These are phyloP conservation scores for Fregetta grallaria DNA, from an alignment of 2,113 vertebrate genomes.

Conservation along the genomic window DNA sequence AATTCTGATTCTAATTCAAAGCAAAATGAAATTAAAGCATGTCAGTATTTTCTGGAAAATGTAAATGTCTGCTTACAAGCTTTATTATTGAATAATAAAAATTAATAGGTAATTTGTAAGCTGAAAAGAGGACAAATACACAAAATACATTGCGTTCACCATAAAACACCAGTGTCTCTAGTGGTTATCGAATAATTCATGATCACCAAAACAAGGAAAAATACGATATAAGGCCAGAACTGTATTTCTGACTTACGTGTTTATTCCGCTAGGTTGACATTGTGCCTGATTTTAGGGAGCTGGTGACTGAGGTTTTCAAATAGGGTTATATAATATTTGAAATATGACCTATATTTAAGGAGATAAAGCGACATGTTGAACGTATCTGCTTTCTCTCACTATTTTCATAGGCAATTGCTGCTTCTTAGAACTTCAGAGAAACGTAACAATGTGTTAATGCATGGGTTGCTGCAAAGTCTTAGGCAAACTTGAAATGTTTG, in stretches of 20 bases:
- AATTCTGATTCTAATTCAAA: background rate
- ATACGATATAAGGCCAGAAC: background rate
- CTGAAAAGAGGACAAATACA: too few relatives aligned
- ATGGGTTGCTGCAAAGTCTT: background rate
- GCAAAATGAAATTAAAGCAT: background rate
- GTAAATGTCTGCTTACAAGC: background rate
- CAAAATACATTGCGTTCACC: too few relatives aligned
- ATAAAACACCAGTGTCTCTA: too few relatives aligned
- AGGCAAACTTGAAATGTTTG: background rate
- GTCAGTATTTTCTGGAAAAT: background rate
- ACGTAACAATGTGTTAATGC: background rate
- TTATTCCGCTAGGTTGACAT: background rate
- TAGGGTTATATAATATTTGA: background rate
- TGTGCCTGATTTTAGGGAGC: background rate
- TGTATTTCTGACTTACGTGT: background rate
- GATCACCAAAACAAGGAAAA: too few relatives aligned
- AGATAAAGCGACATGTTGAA: background rate
- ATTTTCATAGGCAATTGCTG: background rate
- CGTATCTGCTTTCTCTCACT: background rate
- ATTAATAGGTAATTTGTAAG: too few relatives aligned
- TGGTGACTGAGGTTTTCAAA: background rate
- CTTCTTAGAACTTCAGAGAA: background rate
- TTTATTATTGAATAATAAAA: background rate
- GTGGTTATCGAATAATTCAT: too few relatives aligned
- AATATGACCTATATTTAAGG: background rate